Conservation (phyloP, 2,888 invertebrate species). For the Sussaba pulchella region DNA sequence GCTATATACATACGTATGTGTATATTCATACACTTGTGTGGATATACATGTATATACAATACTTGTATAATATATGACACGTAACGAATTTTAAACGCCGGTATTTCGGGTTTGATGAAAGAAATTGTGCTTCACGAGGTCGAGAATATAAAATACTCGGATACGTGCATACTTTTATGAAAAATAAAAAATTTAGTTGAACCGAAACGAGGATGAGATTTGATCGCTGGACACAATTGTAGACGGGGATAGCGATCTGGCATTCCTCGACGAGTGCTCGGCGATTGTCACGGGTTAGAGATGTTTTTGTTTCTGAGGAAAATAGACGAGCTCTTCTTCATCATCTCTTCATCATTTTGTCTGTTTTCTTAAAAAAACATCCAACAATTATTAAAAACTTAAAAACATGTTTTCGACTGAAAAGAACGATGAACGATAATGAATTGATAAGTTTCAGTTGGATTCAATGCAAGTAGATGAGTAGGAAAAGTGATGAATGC, state of each 20-base stretch:
- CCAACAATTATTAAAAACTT: too few species aligned
- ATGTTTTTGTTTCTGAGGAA: conserved; percentile 74
- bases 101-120: conserved; percentile 57
- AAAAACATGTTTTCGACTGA: too few species aligned
- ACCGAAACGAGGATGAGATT: not conserved
- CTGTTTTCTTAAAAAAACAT: too few species aligned
- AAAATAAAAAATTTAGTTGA: not conserved
- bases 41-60: not conserved
- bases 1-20: conserved; percentile 5
- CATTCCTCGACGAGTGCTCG: conserved; percentile 47
- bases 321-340: conserved; percentile 43
- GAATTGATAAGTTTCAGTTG: too few species aligned
- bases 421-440: too few species aligned
- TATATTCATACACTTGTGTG: too few species aligned
- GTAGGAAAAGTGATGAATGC: too few species aligned
- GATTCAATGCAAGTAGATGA: too few species aligned
- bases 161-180: not conserved
- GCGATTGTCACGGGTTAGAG: conserved; percentile 82
- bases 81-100: conserved; percentile 52
- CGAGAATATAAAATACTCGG: conserved; percentile 11
- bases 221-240: not conserved
- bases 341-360: conserved; percentile 6
- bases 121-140: conserved; percentile 33
- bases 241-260: not conserved
- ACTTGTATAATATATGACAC: not conserved